A percentile compares a stretch with the other conserved stretches of the same genome.
phyloP scores from a whole-genome alignment of 2,113 vertebrate genomes.

The Siniperca knerii region DNA sequence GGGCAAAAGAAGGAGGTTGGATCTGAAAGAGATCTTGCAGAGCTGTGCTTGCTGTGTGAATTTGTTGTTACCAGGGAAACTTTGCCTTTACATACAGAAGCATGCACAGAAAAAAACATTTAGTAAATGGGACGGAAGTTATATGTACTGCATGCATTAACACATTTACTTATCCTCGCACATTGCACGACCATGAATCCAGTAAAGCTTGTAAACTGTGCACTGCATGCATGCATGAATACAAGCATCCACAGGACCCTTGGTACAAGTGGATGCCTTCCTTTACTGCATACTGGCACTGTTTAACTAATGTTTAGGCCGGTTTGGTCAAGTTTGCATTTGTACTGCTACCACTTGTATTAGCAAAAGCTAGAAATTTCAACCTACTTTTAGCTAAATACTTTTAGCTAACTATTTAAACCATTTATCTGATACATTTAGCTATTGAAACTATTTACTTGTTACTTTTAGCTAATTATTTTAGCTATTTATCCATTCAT shows the following conservation, averaged over 20 bases:
- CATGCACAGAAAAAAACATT: conserved; percentile 11
- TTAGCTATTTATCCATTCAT: too few relatives aligned
- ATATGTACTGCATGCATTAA: conserved; percentile 23
- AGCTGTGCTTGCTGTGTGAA: conserved; percentile 13
- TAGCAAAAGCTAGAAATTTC: background rate
- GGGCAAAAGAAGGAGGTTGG: background rate
- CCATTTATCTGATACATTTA: too few relatives aligned
- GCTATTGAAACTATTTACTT: too few relatives aligned
- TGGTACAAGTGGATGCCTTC: background rate
- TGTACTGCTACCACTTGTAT: background rate
- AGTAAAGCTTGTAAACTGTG: background rate
- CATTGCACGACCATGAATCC: conserved; percentile 13
- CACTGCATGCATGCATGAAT: conserved; percentile 20
- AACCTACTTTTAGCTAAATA: background rate
- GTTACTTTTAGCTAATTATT: too few relatives aligned
- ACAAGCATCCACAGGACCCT: conserved; percentile 2
- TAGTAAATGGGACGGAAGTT: conserved; percentile 29
- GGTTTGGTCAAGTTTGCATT: background rate
- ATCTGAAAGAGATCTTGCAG: conserved; percentile 11
- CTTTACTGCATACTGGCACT: background rate
- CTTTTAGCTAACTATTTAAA: too few relatives aligned
- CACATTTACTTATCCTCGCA: conserved; percentile 47
- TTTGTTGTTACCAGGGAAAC: conserved; percentile 42
- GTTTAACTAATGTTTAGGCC: background rate
- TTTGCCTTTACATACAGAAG: conserved; percentile 1